Base-by-base conservation (phyloP, 2,113 vertebrate species). In the Arvicanthis niloticus region DNA sequence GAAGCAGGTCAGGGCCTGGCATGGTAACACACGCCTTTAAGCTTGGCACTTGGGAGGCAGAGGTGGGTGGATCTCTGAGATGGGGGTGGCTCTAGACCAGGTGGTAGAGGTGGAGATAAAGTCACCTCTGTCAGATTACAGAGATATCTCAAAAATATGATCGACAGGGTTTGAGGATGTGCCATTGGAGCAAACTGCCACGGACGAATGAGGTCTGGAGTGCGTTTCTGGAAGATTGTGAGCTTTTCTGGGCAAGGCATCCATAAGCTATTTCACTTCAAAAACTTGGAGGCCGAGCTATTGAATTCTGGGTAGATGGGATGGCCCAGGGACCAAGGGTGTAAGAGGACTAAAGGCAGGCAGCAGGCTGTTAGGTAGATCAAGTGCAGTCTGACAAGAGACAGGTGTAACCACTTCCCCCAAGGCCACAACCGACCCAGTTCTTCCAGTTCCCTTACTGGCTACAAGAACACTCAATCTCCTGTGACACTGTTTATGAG, bases 371-470 rank as follows among this genome's bases (percentile, higher is more conserved):
- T 48, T 48, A 56, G 84, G 53, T 3, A 73, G 88, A 45, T 1
- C 3, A 40, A 67, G n/a, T 37, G 60, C 24, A 48, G 82, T 78
- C 75, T 70, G 58, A 88, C 6, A 37, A 42, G 51, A 81, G 65
- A 85, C 89, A 91, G 75, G 80, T 70, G 37, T n/a, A 12, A 88
- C 37, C 84, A 73, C 29, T 81, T 95, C 72, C 67, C 67, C 7
- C 56, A 85, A 82, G 73, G 88, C 92, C 88, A 62, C 15, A 45
- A 85, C 85, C 1, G 31, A 91, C 88, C 85, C 76, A 94, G n/a
- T 95, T 95, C 80, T 97, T 87, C 42, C 31, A 34, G 45, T 16
- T 70, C 51, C 76, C 72, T 88, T 29, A 37, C 16, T 56, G 68
- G 60, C 42, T 45, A 80, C 68, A 68, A 53, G 45, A 75, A 85